Base-by-base conservation (phyloP, 1,140 invertebrate species). In the Branchinecta lindahli region DNA sequence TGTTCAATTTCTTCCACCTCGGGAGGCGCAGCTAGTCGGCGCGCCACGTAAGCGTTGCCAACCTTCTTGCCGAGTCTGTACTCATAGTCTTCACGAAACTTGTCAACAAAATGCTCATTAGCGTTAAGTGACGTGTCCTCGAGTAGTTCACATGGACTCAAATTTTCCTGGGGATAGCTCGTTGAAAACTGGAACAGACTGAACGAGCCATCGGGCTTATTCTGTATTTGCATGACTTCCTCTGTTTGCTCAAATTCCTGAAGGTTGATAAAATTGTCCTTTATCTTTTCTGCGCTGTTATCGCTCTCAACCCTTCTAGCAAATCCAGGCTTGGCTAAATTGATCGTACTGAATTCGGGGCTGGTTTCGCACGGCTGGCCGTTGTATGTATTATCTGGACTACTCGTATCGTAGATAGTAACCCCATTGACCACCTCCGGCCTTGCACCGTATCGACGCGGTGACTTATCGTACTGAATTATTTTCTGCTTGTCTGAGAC, bases 381-480 rank as follows among this genome's bases (percentile, higher is more conserved):
- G 6, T 61, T 61, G 12, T 12, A 15, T 12, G 18, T 4, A 20
- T 61, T 3, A 15, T 61, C 52, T 20, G 52, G 52, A 20, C 52
- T 61, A 61, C 52, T 61, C 52, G 18, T 20, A 61, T 61, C 52
- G 12, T 61, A 12, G 18, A 20, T 20, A 15, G 52, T 61, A 61
- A 61, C 18, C 52, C 52, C 52, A 20, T 61, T 61, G 33, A 33
- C 33, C 4, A 20, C 18, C 75, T 72, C 80, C 69, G 81, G 79
- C 20, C 83, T 78, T 46, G 86, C 81, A 5, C 91, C 91, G 77
- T 94, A 94, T 72, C 92, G 84, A 73, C 90, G 82, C 6, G 92
- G 92, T 47, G 91, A 94, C 21, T 90, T 91, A 73, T 93, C 91
- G 78, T 95, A 95, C 74, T 94, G 90, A 46, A 90, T 89, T 74